Conservation (phyloP, 1,140 invertebrate genomes). For the Drosophila ohnishii region DNA sequence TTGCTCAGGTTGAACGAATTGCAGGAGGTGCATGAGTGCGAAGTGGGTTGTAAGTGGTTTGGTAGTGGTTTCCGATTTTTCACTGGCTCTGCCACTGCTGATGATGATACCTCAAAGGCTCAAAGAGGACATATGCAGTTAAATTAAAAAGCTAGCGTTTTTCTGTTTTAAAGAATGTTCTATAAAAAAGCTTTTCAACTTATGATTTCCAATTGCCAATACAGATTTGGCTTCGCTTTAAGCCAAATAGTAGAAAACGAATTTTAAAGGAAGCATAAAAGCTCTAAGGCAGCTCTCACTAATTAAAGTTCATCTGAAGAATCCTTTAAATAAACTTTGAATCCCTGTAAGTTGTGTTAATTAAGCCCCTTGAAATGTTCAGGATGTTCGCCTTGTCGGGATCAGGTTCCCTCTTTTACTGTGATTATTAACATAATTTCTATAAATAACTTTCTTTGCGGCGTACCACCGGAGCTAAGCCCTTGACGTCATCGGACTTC, state of each 20-base stretch:
- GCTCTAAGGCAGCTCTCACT: not conserved
- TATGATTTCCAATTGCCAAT: too few species aligned
- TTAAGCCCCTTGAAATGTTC: not conserved
- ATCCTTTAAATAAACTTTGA: not conserved
- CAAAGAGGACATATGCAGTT: not conserved
- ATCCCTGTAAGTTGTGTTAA: not conserved
- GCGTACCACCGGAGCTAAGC: constrained; percentile 9
- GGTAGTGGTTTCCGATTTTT: constrained; percentile 36
- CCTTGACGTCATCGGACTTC: constrained; percentile 36
- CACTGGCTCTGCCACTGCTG: constrained; percentile 1
- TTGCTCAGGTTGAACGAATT: constrained; percentile 22
- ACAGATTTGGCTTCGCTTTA: not conserved
- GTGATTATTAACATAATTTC: constrained; percentile 41
- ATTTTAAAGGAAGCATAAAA: not conserved
- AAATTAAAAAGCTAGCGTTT: not conserved
- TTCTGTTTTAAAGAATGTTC: not conserved
- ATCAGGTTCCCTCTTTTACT: constrained; percentile 1
- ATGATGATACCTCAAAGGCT: constrained; percentile 2
- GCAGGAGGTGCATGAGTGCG: constrained; percentile 9
- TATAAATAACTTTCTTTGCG: constrained; percentile 44
- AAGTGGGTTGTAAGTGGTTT: constrained; percentile 34
- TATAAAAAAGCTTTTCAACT: not conserved
- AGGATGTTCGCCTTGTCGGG: not conserved
- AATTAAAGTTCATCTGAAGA: not conserved
- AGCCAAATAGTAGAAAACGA: not conserved